These are phyloP conservation scores for Petromus typicus DNA, from an alignment of 2,113 vertebrate species.

Conservation along the genomic window DNA sequence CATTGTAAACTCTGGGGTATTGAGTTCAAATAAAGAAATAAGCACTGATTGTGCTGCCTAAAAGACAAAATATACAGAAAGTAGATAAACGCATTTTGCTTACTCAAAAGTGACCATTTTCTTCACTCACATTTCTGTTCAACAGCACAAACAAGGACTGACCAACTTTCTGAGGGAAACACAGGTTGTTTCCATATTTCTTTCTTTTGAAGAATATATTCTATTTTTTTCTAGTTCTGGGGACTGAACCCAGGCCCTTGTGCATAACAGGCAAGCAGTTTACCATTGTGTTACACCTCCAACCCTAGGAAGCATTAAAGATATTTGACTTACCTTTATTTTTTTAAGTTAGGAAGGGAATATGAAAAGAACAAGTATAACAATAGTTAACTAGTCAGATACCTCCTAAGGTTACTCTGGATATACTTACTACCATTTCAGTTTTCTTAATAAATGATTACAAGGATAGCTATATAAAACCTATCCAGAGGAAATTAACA, in stretches of 20 bases:
- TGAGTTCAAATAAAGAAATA: slow-evolving; percentile 97
- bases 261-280: not conserved
- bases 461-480: not conserved
- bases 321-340: not conserved
- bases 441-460: slow-evolving; percentile 5
- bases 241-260: not conserved
- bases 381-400: not conserved
- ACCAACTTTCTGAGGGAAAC: not conserved
- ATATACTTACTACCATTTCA: not conserved
- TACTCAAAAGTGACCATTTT: not conserved
- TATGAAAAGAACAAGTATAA: not conserved
- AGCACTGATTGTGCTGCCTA: slow-evolving; percentile 97
- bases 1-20: slow-evolving; percentile 99
- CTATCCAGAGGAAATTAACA: not conserved
- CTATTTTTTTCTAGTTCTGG: too few relatives aligned
- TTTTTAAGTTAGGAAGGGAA: not conserved
- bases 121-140: not conserved
- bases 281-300: not conserved
- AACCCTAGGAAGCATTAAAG: not conserved
- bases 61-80: slow-evolving; percentile 50
- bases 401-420: not conserved
- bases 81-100: not conserved
- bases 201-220: not conserved
- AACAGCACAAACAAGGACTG: not conserved
- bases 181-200: not conserved